A percentile compares a stretch with the other conserved stretches of the same genome.
phyloP scores from a whole-genome alignment of 2,888 invertebrate species.

The Hypselothyrea guttata region DNA sequence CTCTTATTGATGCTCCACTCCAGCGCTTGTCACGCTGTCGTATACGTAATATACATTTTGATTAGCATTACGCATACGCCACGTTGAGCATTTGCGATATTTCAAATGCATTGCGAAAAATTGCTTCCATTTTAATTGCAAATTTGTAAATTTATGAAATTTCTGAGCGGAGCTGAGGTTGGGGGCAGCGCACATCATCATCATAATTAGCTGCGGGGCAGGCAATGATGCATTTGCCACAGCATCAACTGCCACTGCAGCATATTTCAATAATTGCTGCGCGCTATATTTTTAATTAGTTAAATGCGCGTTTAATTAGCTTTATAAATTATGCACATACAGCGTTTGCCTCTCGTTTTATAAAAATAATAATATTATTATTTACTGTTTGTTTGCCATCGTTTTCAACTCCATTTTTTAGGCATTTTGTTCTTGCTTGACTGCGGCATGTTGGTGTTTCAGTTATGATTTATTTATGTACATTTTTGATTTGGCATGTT shows the following conservation, averaged over 20 bases:
- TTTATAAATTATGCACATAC: constrained; percentile 77
- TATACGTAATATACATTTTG: constrained; percentile 65
- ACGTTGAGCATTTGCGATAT: constrained; percentile 40
- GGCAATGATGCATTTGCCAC: constrained; percentile 1
- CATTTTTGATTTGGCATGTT: constrained; percentile 31
- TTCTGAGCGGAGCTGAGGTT: background rate
- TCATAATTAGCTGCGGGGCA: constrained; percentile 57
- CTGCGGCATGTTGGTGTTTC: constrained; percentile 36
- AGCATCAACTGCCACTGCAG: constrained; percentile 25
- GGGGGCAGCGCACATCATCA: constrained; percentile 27
- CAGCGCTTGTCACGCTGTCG: constrained; percentile 55
- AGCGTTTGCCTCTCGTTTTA: constrained; percentile 63
- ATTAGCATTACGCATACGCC: constrained; percentile 67
- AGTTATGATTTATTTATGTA: constrained; percentile 68
- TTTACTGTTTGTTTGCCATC: constrained; percentile 29
- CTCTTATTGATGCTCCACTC: constrained; percentile 1
- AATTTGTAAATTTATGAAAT: constrained; percentile 47
- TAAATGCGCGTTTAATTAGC: constrained; percentile 78
- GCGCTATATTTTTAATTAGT: constrained; percentile 75
- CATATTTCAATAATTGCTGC: constrained; percentile 76
- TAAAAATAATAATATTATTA: constrained; percentile 9
- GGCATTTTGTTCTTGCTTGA: constrained; percentile 48
- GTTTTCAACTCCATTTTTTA: constrained; percentile 22
- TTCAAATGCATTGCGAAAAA: constrained; percentile 42
- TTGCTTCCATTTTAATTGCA: constrained; percentile 54